These are phyloP conservation scores for Hippocampus guttulatus DNA, from an alignment of 2,113 vertebrate genomes.

Conservation along the genomic window DNA sequence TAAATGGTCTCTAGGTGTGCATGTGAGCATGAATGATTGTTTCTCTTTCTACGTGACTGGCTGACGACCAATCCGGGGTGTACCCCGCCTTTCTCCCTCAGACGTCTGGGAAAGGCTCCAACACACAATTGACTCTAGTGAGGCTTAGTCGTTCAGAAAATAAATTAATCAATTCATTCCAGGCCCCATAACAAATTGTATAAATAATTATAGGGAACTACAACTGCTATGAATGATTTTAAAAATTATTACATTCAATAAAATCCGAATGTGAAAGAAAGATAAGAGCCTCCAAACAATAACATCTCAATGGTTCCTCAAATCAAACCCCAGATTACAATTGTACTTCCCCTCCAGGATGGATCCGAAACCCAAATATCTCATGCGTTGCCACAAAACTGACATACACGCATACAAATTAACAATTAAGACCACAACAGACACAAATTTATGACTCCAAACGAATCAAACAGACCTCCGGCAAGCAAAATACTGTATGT, in stretches of 20 bases:
- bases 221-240: too few species aligned
- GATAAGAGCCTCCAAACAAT: neutral
- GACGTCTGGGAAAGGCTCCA: too few species aligned
- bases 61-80: too few species aligned
- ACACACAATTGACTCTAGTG: too few species aligned
- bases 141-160: too few species aligned
- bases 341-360: neutral
- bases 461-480: neutral
- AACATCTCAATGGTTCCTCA: neutral
- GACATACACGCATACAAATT: neutral
- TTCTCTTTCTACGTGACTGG: too few species aligned
- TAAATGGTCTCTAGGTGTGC: too few species aligned
- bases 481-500: neutral
- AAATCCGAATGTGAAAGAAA: slow-evolving; percentile 1
- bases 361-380: neutral
- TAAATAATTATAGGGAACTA: neutral
- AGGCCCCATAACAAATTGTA: neutral
- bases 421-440: neutral
- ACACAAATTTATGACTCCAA: neutral
- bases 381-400: neutral
- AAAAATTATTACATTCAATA: neutral
- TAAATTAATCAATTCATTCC: too few species aligned
- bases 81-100: too few species aligned
- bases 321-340: neutral
- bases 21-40: too few species aligned